Evolutionary conservation across 2,888 invertebrate species (phyloP), one percentile per base, ranked within the genome.

Genomic region (Scelioninae gen. 2): DNA sequence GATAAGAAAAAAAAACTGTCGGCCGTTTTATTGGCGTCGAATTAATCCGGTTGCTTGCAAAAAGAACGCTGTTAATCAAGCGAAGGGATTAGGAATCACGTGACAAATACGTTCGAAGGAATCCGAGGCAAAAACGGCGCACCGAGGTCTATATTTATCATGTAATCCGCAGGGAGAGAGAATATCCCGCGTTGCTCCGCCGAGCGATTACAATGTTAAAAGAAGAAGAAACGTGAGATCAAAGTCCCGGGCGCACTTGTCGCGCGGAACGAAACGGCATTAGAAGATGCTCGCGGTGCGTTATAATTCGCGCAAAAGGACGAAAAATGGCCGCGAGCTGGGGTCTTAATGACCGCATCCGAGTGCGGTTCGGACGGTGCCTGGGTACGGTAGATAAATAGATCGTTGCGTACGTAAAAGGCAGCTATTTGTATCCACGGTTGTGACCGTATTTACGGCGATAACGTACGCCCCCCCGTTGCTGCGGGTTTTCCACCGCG

Each of bases 361-460:
- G 55, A 33, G 60, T 37, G 75, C 75, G 71, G 73, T 75, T 76
- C 75, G 74, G 76, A 76, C 76, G 77, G 72, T 52, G 71, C n/a
- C 61, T 48, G 43, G 64, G 45, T 48, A 46, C 65, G 50, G 37
- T 43, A 73, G 68, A 74, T 73, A 76, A 70, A 70, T 70, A 68
- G 73, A 74, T 73, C 71, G 68, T 70, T 70, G 72, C 74, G 65
- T 70, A 70, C 74, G 65, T 71, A 76, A 76, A 73, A 74, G 76
- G 53, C 69, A 58, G 61, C 69, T 58, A 48, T 52, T 10, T 46
- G 65, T 22, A 48, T 35, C 46, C 48, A 25, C 45, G 45, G 57
- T n/a, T 45, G 61, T 69, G 67, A 48, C 35, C 57, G 63, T 73
- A 76, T 71, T 71, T 65, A 73, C 63, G 45, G 60, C 45, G 60